Percentiles rank a stretch among this genome's conserved stretches.
These are phyloP conservation scores for Mesorhabditis spiculigera DNA, from an alignment of 2,888 invertebrate genomes.

Conservation along the genomic window DNA sequence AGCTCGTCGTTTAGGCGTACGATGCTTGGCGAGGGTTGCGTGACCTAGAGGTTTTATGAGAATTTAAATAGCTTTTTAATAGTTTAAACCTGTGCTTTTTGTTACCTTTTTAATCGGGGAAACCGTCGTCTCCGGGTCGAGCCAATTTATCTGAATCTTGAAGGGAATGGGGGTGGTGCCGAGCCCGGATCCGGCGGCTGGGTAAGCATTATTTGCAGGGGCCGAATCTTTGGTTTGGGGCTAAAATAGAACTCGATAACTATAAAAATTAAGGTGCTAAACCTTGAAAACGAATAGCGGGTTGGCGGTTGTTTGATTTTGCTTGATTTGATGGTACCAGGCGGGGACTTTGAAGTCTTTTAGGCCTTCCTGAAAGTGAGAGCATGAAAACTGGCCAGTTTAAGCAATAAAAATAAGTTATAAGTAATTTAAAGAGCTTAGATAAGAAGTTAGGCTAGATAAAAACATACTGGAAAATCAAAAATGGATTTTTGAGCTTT, in stretches of 20 bases:
- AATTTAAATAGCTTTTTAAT: background rate
- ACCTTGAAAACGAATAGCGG: conserved; percentile 3
- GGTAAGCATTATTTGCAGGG: conserved; percentile 2
- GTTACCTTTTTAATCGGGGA: background rate
- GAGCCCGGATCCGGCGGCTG: background rate
- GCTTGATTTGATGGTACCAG: conserved; percentile 1
- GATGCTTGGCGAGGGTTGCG: conserved; percentile 3
- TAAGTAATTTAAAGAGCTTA: background rate
- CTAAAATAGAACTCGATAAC: background rate
- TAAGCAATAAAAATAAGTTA: too few species aligned
- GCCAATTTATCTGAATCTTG: conserved; percentile 36
- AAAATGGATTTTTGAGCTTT: too few species aligned
- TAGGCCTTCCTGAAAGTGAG: background rate
- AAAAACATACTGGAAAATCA: too few species aligned
- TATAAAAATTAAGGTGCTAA: background rate
- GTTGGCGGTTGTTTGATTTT: background rate
- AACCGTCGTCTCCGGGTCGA: conserved; percentile 14
- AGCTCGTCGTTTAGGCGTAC: conserved; percentile 1
- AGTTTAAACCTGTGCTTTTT: background rate
- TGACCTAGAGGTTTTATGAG: background rate
- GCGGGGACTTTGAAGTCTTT: conserved; percentile 5
- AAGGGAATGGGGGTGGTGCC: conserved; percentile 25
- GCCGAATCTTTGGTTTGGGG: background rate
- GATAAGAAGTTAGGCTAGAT: too few species aligned
- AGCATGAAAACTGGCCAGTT: background rate